These are phyloP conservation scores for Saturnia japonica DNA, from an alignment of 2,888 invertebrate species.

Conservation along the genomic window DNA sequence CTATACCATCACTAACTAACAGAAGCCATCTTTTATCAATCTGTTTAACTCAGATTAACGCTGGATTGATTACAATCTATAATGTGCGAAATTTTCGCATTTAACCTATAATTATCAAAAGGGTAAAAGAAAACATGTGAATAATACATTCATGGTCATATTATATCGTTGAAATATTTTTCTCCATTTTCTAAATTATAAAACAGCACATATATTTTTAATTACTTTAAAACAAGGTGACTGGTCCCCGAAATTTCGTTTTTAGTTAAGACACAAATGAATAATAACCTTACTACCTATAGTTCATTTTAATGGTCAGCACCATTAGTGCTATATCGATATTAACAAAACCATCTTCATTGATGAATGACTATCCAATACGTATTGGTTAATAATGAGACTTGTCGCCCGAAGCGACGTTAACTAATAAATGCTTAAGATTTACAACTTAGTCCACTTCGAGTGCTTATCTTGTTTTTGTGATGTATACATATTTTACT, in stretches of 20 bases:
- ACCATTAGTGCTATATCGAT: slow-evolving; percentile 37
- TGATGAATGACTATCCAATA: slow-evolving; percentile 44
- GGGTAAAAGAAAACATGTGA: not conserved
- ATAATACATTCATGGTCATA: too few relatives aligned
- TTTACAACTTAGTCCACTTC: slow-evolving; percentile 29
- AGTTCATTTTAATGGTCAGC: slow-evolving; percentile 38
- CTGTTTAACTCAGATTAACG: too few relatives aligned
- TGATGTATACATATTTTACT: slow-evolving; percentile 18
- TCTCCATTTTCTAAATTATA: too few relatives aligned
- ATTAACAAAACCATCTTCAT: slow-evolving; percentile 34
- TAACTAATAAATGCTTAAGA: slow-evolving; percentile 41
- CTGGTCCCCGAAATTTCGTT: not conserved
- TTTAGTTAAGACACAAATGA: not conserved
- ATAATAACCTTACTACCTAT: slow-evolving; percentile 34
- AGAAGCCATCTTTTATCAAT: too few relatives aligned
- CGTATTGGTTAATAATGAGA: slow-evolving; percentile 39
- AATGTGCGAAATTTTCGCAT: too few relatives aligned
- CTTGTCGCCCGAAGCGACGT: slow-evolving; percentile 42
- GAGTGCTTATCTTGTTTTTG: slow-evolving; percentile 17
- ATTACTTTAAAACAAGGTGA: not conserved
- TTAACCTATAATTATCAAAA: too few relatives aligned
- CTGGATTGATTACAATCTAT: too few relatives aligned
- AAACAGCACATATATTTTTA: not conserved
- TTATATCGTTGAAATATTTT: too few relatives aligned
- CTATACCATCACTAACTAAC: too few relatives aligned